These are phyloP conservation scores for Trissolcus basalis DNA, from an alignment of 1,140 invertebrate species.

Conservation along the genomic window DNA sequence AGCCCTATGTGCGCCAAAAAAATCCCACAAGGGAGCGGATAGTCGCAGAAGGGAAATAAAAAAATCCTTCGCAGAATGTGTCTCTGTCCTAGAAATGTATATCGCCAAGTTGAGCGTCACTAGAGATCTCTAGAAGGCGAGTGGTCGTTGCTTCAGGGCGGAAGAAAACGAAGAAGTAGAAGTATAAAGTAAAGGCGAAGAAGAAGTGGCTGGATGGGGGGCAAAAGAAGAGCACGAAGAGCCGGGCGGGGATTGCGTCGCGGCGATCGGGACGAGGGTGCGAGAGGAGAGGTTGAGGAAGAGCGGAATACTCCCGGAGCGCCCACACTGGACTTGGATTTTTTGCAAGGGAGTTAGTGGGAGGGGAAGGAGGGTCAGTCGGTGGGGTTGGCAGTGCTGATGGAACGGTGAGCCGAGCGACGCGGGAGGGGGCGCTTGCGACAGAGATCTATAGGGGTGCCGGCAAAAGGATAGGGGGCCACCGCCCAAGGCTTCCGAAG, in stretches of 20 bases:
- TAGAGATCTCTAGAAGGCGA: conserved; percentile 58
- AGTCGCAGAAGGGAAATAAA: conserved; percentile 18
- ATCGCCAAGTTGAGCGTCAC: conserved; percentile 65
- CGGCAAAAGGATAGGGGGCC: conserved; percentile 62
- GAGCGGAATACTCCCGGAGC: conserved; percentile 70
- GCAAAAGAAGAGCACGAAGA: conserved; percentile 54
- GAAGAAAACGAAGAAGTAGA: conserved; percentile 61
- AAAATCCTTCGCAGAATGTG: conserved; percentile 23
- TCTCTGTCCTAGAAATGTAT: conserved; percentile 29
- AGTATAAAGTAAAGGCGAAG: conserved; percentile 47
- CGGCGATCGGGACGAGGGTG: conserved; percentile 46
- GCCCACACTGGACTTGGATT: conserved; percentile 71
- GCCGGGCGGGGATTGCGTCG: conserved; percentile 38
- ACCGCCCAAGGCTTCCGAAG: conserved; percentile 69
- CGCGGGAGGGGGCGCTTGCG: conserved; percentile 36
- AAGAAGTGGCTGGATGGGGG: conserved; percentile 9
- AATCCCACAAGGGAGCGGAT: conserved; percentile 3
- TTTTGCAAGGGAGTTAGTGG: conserved; percentile 61
- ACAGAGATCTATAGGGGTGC: conserved; percentile 67
- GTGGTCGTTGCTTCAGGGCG: conserved; percentile 43
- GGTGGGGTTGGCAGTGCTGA: conserved; percentile 38
- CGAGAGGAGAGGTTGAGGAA: conserved; percentile 57
- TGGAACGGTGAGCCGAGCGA: conserved; percentile 52
- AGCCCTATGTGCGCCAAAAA: conserved; percentile 12
- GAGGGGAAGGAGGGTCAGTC: conserved; percentile 45